Percentiles rank a stretch among this genome's conserved stretches.
Conservation (phyloP, 2,888 invertebrate species). For the Thysanoteuthis rhombus region DNA sequence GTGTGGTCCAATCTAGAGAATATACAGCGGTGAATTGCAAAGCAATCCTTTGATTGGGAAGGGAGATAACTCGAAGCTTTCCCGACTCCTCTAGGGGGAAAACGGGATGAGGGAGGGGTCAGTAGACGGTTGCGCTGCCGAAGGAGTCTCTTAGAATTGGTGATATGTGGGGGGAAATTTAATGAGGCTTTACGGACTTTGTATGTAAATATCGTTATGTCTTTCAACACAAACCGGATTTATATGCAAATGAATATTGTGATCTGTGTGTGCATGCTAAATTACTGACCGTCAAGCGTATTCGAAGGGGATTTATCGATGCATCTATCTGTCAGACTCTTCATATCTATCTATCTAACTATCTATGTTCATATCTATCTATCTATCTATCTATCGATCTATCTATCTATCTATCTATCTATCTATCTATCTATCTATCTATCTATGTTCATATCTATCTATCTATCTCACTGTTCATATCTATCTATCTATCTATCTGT, state of each 20-base stretch:
- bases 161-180: background rate
- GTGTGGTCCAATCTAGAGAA: background rate
- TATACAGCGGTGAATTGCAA: background rate
- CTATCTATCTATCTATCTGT: background rate
- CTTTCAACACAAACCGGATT: background rate
- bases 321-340: background rate
- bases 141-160: background rate
- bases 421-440: background rate
- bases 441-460: background rate
- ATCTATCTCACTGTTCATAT: background rate
- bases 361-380: no score
- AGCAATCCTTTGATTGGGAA: background rate
- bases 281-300: background rate
- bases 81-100: background rate
- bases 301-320: background rate
- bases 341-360: background rate
- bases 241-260: background rate
- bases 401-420: background rate
- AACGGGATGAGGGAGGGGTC: background rate
- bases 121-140: background rate
- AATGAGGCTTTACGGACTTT: background rate
- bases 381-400: background rate
- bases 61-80: constrained; percentile 12
- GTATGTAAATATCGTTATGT: background rate
- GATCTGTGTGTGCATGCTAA: background rate